Base-by-base conservation (phyloP, 2,888 invertebrate genomes). In the Ormyrus nitidulus region DNA sequence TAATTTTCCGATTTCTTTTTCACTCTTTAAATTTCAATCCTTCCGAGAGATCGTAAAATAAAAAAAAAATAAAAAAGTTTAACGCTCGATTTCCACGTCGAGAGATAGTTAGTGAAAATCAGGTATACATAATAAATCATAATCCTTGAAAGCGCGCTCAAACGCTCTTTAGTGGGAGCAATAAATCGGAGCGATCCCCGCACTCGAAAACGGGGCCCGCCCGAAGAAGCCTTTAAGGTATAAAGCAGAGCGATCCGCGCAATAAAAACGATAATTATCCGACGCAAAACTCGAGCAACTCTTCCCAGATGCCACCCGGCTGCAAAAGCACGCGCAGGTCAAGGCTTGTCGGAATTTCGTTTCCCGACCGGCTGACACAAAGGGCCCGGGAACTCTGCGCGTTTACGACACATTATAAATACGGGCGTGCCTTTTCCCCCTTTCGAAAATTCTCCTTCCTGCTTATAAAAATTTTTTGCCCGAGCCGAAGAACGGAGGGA, bases 221-320 rank as follows among this genome's bases (percentile, higher is more conserved):
- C 19, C 19, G 19, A 19, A 19, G 19, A 19, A 19, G 51, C 34
- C 19, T 49, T 8, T 34, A 11, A 19, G 34, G 5, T 19, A 46
- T 59, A 58, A 58, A 49, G 44, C 2, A 10, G 34, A 56, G 48
- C 19, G 5, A 6, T 6, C 8, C 44, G 6, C 7, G 61, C 61
- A 69, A 65, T 71, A 77, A 77, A 76, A 8, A 9, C 44, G 71
- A 77, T 77, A 77, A 77, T 65, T 10, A 77, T 77, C 77, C 73
- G 44, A 49, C 68, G 73, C 59, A 64, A 73, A 73, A 73, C 61
- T 73, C 62, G 56, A 11, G 53, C 65, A 53, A 66, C 66, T 61
- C 78, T 66, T 62, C 19, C 49, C n/a, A n/a, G 6, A 11, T 46
- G n/a, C n/a, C 4, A 19, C 34, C 19, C 46, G 34, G 11, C n/a